A percentile compares a stretch with the other conserved stretches of the same genome.
Conservation (phyloP, 2,797 vertebrate genomes). For the Pangasius sanitwongsei region DNA sequence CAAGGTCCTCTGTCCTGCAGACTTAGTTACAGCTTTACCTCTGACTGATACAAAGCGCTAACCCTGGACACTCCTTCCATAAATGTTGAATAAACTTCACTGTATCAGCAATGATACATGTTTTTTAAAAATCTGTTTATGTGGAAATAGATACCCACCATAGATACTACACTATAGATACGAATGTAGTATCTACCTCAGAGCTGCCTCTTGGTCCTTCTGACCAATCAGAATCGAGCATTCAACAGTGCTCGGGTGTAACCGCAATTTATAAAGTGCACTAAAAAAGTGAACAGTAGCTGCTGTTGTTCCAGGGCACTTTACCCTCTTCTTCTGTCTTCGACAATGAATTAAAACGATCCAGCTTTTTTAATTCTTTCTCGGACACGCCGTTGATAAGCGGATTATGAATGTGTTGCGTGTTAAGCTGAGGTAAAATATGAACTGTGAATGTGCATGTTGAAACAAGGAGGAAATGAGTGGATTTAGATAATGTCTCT, state of each 20-base stretch:
- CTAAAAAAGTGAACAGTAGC: slow-evolving; percentile 2
- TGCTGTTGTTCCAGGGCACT: not conserved
- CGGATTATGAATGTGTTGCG: slow-evolving; percentile 13
- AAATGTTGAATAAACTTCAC: not conserved
- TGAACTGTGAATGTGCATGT: slow-evolving; percentile 3
- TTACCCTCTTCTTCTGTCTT: not conserved
- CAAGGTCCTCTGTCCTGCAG: not conserved
- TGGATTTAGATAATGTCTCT: slow-evolving; percentile 36
- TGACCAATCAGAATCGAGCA: not conserved
- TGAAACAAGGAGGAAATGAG: slow-evolving; percentile 26
- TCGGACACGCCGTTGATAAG: slow-evolving; percentile 10
- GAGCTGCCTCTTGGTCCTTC: not conserved
- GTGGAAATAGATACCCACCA: too few species aligned
- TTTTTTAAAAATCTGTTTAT: not conserved
- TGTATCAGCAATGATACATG: not conserved
- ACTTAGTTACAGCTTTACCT: not conserved
- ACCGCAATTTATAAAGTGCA: too few species aligned
- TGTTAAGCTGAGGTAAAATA: slow-evolving; percentile 27
- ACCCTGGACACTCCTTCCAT: not conserved
- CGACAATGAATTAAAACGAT: not conserved
- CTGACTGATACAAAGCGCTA: not conserved
- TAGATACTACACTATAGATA: not conserved
- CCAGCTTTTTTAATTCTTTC: slow-evolving; percentile 21
- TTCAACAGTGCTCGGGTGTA: not conserved
- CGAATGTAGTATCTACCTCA: not conserved